Conservation (phyloP, 2,113 vertebrate species). For the Coturnix japonica region DNA sequence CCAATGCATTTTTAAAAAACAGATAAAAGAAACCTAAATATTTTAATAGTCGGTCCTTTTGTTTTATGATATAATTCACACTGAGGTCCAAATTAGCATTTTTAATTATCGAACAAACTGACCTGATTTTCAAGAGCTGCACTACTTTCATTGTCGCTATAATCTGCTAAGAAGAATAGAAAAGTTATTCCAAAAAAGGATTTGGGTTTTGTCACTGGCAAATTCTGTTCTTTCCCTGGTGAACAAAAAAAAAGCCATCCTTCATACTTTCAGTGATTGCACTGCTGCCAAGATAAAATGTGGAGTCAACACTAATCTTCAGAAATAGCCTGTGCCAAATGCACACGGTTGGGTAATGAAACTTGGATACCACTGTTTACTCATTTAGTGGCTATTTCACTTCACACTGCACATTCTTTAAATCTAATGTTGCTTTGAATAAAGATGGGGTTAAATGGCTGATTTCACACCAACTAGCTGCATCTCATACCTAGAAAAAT, state of each 20-base stretch:
- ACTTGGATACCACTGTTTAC: neutral
- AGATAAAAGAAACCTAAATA: neutral
- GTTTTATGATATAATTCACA: neutral
- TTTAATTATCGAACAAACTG: neutral
- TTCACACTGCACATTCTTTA: neutral
- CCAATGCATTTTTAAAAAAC: neutral
- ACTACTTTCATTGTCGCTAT: neutral
- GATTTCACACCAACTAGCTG: neutral
- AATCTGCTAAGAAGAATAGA: neutral
- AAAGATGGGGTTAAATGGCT: neutral
- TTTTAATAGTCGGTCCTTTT: neutral
- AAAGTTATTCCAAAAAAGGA: neutral
- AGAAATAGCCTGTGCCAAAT: rapidly evolving
- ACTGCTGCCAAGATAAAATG: neutral
- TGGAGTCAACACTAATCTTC: neutral
- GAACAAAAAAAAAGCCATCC: neutral
- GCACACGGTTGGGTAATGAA: neutral
- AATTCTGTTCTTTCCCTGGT: neutral
- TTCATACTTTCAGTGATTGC: neutral
- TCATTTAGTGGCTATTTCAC: neutral
- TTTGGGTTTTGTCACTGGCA: neutral
- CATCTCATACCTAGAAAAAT: neutral
- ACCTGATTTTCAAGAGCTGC: neutral
- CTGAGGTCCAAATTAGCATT: neutral
- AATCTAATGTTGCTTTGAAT: neutral